These are phyloP conservation scores for Euplexia lucipara DNA, from an alignment of 2,888 invertebrate species.

Conservation along the genomic window DNA sequence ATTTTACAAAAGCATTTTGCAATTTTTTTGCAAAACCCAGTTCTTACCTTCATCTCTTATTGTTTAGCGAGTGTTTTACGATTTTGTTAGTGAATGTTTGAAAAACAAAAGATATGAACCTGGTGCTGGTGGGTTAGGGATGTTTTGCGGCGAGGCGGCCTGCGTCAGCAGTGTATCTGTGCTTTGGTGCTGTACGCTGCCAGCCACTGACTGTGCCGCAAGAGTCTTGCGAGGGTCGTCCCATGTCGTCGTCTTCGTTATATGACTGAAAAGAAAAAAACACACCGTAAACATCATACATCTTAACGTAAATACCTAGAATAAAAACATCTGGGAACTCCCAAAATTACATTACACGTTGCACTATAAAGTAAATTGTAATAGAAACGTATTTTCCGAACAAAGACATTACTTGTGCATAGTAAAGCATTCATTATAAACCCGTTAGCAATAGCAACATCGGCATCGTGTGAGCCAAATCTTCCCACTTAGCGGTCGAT, in stretches of 20 bases:
- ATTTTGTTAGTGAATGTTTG: slow-evolving; percentile 29
- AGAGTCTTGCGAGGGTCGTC: slow-evolving; percentile 97
- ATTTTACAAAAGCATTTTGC: no score
- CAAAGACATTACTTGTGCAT: slow-evolving; percentile 56
- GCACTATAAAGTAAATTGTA: slow-evolving; percentile 38
- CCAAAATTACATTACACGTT: slow-evolving; percentile 10
- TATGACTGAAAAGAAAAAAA: slow-evolving; percentile 92
- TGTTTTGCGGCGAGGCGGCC: slow-evolving; percentile 82
- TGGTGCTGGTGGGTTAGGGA: slow-evolving; percentile 78
- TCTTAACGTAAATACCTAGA: background rate
- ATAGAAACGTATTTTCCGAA: slow-evolving; percentile 46
- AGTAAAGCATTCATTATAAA: slow-evolving; percentile 68
- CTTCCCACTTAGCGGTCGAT: slow-evolving; percentile 87
- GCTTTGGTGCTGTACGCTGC: slow-evolving; percentile 89
- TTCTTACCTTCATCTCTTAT: background rate
- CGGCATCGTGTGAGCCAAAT: slow-evolving; percentile 76
- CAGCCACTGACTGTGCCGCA: slow-evolving; percentile 91
- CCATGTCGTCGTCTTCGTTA: slow-evolving; percentile 97
- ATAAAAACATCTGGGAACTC: background rate
- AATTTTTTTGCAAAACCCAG: background rate
- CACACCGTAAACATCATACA: slow-evolving; percentile 27
- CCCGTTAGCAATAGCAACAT: slow-evolving; percentile 71
- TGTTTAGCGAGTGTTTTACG: background rate
- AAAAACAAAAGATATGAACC: slow-evolving; percentile 70
- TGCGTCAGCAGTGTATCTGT: slow-evolving; percentile 86